phyloP scores from a whole-genome alignment of 2,113 vertebrate genomes.

The Apeltes quadracus region DNA sequence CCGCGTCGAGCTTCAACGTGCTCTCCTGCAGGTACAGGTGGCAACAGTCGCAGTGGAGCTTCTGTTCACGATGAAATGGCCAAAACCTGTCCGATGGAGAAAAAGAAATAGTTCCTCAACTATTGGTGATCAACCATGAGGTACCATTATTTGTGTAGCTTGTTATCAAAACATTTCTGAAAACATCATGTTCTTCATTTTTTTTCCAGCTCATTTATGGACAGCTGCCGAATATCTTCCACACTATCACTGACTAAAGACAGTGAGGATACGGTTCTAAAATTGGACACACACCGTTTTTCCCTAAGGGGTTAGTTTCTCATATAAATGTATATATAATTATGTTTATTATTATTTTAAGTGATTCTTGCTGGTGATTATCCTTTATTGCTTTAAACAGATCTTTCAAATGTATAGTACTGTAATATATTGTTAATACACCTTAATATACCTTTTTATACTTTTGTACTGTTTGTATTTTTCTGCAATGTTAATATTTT shows the following conservation, averaged over 20 bases:
- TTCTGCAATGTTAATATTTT: too few relatives aligned
- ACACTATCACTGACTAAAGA: slow-evolving; percentile 67
- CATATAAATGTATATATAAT: neutral
- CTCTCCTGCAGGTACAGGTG: slow-evolving; percentile 78
- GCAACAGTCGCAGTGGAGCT: neutral
- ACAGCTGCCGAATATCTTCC: slow-evolving; percentile 74
- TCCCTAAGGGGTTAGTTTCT: slow-evolving; percentile 64
- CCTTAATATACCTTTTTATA: neutral
- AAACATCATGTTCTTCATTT: neutral
- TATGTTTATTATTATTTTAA: neutral
- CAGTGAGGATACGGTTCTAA: slow-evolving; percentile 64
- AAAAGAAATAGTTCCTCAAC: too few relatives aligned
- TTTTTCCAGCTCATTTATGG: slow-evolving; percentile 73
- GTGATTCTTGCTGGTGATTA: neutral
- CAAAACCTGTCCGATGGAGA: too few relatives aligned
- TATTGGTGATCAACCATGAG: too few relatives aligned
- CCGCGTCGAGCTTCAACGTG: slow-evolving; percentile 63
- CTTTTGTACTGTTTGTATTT: neutral
- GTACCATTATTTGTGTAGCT: neutral
- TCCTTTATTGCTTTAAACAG: neutral
- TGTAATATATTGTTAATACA: neutral
- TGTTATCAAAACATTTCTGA: neutral
- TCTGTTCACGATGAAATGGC: neutral
- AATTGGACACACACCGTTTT: slow-evolving; percentile 61
- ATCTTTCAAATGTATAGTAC: neutral